Percentiles rank a stretch among this genome's conserved stretches.
These are phyloP conservation scores for Bolinopsis microptera DNA, from an alignment of 37 sponge, comb jelly and placozoan species.

Conservation along the genomic window DNA sequence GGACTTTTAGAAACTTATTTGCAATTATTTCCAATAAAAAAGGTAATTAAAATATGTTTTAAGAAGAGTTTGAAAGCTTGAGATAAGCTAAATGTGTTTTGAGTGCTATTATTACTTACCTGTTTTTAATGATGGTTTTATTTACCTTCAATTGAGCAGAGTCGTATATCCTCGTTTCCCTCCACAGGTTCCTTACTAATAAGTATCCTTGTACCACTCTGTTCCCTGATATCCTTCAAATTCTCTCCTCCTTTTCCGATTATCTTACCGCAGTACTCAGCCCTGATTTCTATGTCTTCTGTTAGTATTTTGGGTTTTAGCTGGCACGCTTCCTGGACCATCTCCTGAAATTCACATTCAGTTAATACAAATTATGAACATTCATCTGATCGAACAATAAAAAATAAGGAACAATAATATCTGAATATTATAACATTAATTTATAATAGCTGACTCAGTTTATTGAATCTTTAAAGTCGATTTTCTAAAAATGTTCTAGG, in stretches of 20 bases:
- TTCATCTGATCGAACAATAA: no score
- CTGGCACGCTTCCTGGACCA: constrained; percentile 4
- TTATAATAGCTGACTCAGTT: neutral
- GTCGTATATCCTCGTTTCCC: neutral
- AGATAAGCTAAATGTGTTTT: no score
- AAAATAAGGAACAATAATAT: neutral
- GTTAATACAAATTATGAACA: neutral
- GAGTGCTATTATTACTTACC: no score
- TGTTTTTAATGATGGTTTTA: no score
- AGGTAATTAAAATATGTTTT: no score
- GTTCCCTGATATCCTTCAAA: constrained; percentile 5
- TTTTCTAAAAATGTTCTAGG: no score
- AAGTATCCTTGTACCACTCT: neutral
- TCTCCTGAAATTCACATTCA: neutral
- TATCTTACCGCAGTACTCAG: constrained; percentile 58
- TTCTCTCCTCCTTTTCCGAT: constrained; percentile 60
- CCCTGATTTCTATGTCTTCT: neutral
- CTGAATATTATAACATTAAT: neutral
- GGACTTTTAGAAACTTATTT: no score
- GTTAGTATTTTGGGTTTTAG: constrained; percentile 27
- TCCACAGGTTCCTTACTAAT: constrained; percentile 1
- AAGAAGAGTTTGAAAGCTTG: no score
- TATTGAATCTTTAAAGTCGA: no score
- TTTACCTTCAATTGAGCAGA: constrained; percentile 27
- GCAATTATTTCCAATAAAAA: no score